phyloP scores from a whole-genome alignment of 2,113 vertebrate species.

The Tupaia chinensis region DNA sequence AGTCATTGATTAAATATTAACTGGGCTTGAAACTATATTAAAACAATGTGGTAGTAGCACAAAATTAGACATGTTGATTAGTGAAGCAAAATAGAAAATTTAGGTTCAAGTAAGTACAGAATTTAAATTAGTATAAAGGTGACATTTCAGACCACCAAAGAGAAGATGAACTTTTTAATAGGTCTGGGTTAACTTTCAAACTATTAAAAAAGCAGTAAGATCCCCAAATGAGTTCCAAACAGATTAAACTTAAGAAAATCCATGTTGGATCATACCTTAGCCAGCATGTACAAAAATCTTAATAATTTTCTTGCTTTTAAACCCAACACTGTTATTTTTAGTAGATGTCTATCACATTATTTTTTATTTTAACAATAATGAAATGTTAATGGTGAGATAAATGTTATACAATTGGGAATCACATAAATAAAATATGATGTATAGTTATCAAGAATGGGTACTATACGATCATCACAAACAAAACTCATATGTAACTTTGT shows the following conservation, averaged over 20 bases:
- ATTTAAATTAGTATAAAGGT: slow-evolving; percentile 43
- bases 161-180: background rate
- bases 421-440: background rate
- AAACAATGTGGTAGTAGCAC: slow-evolving; percentile 1
- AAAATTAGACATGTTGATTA: slow-evolving; percentile 26
- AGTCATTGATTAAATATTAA: slow-evolving; percentile 43
- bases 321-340: background rate
- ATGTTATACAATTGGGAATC: background rate
- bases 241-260: slow-evolving; percentile 6
- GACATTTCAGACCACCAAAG: background rate
- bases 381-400: background rate
- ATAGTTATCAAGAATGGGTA: background rate
- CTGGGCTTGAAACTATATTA: slow-evolving; percentile 7
- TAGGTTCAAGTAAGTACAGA: background rate
- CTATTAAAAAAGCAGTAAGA: background rate
- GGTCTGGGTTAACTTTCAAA: background rate
- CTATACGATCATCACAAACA: background rate
- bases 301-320: background rate
- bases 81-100: slow-evolving; percentile 49
- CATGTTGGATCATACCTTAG: background rate
- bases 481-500: background rate
- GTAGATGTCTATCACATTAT: background rate
- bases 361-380: slow-evolving; percentile 8
- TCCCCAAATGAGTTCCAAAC: background rate
- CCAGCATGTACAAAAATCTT: background rate